Base-by-base conservation (phyloP, 2,888 invertebrate genomes). In the Caenorhabditis japonica region DNA sequence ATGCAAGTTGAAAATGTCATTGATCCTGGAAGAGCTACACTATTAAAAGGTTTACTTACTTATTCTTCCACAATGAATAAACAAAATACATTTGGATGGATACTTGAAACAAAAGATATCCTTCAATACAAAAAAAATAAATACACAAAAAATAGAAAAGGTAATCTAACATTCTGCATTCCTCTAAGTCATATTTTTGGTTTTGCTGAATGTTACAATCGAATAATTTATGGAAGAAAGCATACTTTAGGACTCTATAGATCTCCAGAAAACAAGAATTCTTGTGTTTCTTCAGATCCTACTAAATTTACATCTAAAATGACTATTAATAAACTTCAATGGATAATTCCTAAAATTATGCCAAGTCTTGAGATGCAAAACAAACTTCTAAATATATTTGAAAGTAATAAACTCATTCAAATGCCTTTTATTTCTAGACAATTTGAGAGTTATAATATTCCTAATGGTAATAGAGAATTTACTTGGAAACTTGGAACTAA, bases 401-500 rank as follows among this genome's bases (percentile, higher is more conserved):
- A 79, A 23, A 69, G 66, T 51, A 78, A 59, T 47, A 80, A 79
- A 62, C n/a, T n/a, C n/a, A n/a, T n/a, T n/a, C n/a, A n/a, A n/a
- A n/a, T n/a, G n/a, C n/a, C n/a, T n/a, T n/a, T n/a, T n/a, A n/a
- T n/a, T n/a, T n/a, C n/a, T n/a, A n/a, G n/a, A n/a, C n/a, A n/a
- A n/a, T n/a, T n/a, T 49, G 80, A 80, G 49, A 78, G 71, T 47
- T 80, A 81, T 82, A 81, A 76, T 43, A 81, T 80, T 58, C 80
- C 80, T 39, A 71, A 80, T 69, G 81, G 79, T 10, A 74, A 75
- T 72, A 23, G 76, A 69, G 81, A n/a, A n/a, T n/a, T n/a, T n/a
- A 80, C 81, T 56, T 82, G 80, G 81, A 80, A 80, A 30, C 59
- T 80, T 21, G 81, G 78, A 43, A 82, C 81, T 25, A 80, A 81